A percentile compares a stretch with the other conserved stretches of the same genome.
phyloP scores from a whole-genome alignment of 1,140 invertebrate species.

The Drosophila sp. region DNA sequence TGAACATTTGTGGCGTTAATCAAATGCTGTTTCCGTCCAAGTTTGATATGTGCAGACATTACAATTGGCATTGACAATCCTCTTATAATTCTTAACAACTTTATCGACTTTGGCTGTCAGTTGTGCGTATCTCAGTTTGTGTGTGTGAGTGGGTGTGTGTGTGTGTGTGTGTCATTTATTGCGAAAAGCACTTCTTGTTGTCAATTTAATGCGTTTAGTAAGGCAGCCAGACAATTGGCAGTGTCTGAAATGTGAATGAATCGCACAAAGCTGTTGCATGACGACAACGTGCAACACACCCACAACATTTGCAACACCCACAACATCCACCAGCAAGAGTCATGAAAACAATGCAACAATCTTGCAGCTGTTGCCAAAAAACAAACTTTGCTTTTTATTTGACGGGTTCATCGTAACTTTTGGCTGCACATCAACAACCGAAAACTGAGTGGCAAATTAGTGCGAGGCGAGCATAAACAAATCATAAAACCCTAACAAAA shows the following conservation, averaged over 20 bases:
- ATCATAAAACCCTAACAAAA: too few relatives aligned
- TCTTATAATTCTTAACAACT: constrained; percentile 9
- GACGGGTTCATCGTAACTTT: constrained; percentile 39
- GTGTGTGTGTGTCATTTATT: constrained; percentile 1
- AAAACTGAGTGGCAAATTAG: constrained; percentile 6
- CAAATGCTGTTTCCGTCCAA: not conserved
- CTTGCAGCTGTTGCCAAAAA: constrained; percentile 50
- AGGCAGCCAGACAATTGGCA: not conserved
- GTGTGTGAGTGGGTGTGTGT: not conserved
- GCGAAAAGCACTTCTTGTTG: constrained; percentile 11
- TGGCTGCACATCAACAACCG: constrained; percentile 4
- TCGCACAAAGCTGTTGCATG: constrained; percentile 41
- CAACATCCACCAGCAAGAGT: not conserved
- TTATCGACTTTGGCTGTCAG: constrained; percentile 19
- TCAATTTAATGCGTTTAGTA: constrained; percentile 20
- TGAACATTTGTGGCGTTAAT: not conserved
- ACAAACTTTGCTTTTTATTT: constrained; percentile 50
- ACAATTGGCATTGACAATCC: constrained; percentile 3
- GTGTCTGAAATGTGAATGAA: constrained; percentile 35
- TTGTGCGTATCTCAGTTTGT: not conserved
- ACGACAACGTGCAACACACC: not conserved
- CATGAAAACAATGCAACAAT: constrained; percentile 42
- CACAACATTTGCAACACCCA: not conserved
- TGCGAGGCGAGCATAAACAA: constrained; percentile 12
- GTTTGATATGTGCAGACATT: constrained; percentile 1